phyloP scores from a whole-genome alignment of 2,888 invertebrate species.

The Heliconius hortense region DNA sequence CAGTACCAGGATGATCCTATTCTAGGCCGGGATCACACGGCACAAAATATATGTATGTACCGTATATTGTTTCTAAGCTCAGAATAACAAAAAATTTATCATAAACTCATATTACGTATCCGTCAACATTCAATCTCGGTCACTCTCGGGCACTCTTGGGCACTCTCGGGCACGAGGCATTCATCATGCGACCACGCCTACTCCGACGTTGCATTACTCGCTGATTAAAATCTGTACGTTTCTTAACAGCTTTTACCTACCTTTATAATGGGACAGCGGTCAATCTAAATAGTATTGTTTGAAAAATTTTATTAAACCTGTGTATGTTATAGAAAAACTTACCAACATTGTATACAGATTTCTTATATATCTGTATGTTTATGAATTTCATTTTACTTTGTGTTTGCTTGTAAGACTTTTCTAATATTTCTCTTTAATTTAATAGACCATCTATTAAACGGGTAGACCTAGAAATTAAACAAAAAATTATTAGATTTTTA shows the following conservation, averaged over 20 bases:
- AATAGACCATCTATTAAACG: too few relatives aligned
- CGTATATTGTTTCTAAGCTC: conserved; percentile 4
- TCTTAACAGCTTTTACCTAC: conserved; percentile 46
- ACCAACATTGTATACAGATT: too few relatives aligned
- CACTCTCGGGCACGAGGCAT: conserved; percentile 53
- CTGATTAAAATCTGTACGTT: conserved; percentile 62
- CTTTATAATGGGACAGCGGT: conserved; percentile 16
- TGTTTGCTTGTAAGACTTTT: too few relatives aligned
- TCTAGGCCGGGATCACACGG: too few relatives aligned
- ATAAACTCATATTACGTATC: conserved; percentile 31
- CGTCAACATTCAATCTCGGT: conserved; percentile 55
- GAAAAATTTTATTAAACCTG: neutral
- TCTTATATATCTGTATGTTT: too few relatives aligned
- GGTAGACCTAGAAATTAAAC: too few relatives aligned
- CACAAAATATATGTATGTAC: too few relatives aligned
- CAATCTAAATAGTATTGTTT: conserved; percentile 17
- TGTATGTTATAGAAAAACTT: neutral
- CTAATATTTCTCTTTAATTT: too few relatives aligned
- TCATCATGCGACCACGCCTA: conserved; percentile 74
- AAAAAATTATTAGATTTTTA: too few relatives aligned
- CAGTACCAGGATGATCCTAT: too few relatives aligned
- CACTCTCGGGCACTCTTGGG: conserved; percentile 29
- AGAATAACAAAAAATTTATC: conserved; percentile 21
- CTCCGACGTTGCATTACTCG: conserved; percentile 53
- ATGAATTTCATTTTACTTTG: too few relatives aligned